Evolutionary conservation across 2,113 vertebrate species (phyloP), one percentile per base, ranked within the genome.

Genomic region (Ameiurus melas): DNA sequence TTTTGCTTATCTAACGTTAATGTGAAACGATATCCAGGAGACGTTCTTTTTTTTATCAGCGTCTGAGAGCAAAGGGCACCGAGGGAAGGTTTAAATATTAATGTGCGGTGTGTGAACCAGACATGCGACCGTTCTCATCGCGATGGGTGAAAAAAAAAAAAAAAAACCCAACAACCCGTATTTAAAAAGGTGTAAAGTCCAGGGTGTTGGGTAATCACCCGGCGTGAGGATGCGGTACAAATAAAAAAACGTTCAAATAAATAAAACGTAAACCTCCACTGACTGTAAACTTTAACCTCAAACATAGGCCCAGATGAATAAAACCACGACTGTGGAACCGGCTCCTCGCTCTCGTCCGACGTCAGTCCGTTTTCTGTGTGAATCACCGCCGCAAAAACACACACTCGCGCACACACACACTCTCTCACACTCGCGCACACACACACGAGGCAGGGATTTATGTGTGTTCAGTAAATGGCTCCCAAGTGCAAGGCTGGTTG

Each of bases 271-370:
- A 84, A 30, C 16, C 64, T 84, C 62, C 27, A 53, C 22, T 53
- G 83, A 84, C 83, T 68, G 83, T 68, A 84, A 84, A 84, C 83
- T 84, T 84, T 68, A 68, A 68, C 83, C 83, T 84, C 83, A 84
- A 84, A 84, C 83, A 20, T 68, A 39, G 2, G 7, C 43, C 83
- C 83, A 68, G 83, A 84, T 53, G 83, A 84, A 66, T n/a, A 84
- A 84, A 84, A 84, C 83, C 83, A 64, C 83, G 36, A 84, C 16
- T 68, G 83, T 84, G 62, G 62, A 84, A 84, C 20, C 62, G 62
- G 62, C 62, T 84, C 83, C 64, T 84, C 36, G 39, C 82, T 43
- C 36, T 84, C 43, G 2, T 68, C 83, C 68, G 83, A 84, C 62
- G 58, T 84, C 62, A 53, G 27, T 10, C 43, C 0, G 82, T 83